Conservation (phyloP, 2,888 invertebrate genomes). For the Apantesis nais region DNA sequence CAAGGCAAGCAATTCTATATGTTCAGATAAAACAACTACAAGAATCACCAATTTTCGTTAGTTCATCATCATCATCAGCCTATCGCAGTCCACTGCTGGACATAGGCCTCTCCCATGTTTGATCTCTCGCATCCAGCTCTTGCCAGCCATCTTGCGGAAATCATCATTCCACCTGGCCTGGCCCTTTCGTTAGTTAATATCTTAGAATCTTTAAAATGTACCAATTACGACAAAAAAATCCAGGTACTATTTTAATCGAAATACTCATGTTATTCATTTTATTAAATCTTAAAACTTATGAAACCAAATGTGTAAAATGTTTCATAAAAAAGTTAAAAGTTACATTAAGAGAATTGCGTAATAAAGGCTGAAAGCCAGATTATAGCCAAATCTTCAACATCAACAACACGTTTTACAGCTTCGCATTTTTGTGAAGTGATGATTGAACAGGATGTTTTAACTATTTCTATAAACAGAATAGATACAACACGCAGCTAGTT, state of each 20-base stretch:
- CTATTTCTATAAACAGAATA: background rate
- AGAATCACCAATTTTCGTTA: too few species aligned
- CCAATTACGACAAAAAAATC: background rate
- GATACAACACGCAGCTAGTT: background rate
- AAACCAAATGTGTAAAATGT: background rate
- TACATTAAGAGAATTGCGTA: background rate
- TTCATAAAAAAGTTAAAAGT: too few species aligned
- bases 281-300: background rate
- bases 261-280: background rate
- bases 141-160: too few species aligned
- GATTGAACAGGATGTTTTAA: conserved; percentile 1
- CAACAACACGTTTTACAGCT: background rate
- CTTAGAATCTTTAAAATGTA: background rate
- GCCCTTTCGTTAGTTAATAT: too few species aligned
- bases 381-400: background rate
- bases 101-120: too few species aligned
- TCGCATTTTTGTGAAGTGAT: background rate
- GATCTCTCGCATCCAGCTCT: too few species aligned
- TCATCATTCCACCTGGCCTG: too few species aligned
- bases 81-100: too few species aligned
- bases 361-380: background rate
- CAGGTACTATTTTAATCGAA: background rate
- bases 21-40: too few species aligned
- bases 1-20: too few species aligned
- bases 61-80: too few species aligned